Percentiles rank a stretch among this genome's conserved stretches.
Evolutionary conservation across 2,113 vertebrate species (phyloP).

Genomic region (Antigone vipio): DNA sequence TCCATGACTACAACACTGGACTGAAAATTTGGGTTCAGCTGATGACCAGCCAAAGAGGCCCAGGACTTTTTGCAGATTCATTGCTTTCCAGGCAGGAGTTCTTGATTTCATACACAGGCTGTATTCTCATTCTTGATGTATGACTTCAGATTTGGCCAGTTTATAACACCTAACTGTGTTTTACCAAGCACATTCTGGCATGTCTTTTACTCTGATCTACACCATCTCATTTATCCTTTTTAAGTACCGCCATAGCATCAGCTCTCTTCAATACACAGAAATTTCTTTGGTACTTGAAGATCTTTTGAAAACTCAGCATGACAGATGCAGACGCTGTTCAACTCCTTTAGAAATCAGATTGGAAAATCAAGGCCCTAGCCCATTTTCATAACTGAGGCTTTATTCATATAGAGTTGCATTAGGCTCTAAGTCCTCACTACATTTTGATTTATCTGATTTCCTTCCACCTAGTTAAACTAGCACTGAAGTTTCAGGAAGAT

Average conservation of each 20-base stretch:
- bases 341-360: background rate
- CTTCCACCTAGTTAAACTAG: background rate
- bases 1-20: background rate
- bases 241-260: background rate
- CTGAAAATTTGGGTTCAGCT: background rate
- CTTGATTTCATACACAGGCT: background rate
- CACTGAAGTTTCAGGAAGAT: background rate
- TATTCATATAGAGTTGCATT: background rate
- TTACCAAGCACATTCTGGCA: background rate
- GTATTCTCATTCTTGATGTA: background rate
- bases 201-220: background rate
- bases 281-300: background rate
- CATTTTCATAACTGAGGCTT: background rate
- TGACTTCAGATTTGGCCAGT: background rate
- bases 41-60: background rate
- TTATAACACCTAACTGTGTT: background rate
- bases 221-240: background rate
- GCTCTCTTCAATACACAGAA: background rate
- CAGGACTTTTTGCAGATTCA: background rate
- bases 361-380: background rate
- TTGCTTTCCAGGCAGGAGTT: background rate
- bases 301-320: background rate
- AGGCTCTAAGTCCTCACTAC: background rate
- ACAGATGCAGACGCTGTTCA: background rate
- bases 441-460: background rate